A percentile compares a stretch with the other conserved stretches of the same genome.
Conservation (phyloP, 2,888 invertebrate genomes). For the Heliconius ismenius region DNA sequence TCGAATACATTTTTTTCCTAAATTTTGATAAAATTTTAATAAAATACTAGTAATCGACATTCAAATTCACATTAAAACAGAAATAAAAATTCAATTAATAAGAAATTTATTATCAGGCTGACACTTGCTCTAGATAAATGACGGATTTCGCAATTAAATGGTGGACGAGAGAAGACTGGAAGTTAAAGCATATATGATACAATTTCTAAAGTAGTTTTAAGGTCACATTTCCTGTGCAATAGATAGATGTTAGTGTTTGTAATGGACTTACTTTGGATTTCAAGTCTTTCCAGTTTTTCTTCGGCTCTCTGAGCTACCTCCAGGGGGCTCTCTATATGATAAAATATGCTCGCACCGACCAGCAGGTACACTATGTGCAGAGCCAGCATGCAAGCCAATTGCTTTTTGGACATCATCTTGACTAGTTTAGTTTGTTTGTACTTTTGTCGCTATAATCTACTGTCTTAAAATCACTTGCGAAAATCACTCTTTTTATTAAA, state of each 20-base stretch:
- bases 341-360: conserved; percentile 92
- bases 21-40: conserved; percentile 9
- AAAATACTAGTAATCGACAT: background rate
- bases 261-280: conserved; percentile 85
- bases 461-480: conserved; percentile 36
- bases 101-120: conserved; percentile 14
- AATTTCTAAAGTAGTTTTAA: conserved; percentile 41
- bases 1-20: conserved; percentile 1
- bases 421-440: conserved; percentile 54
- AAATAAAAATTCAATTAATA: conserved; percentile 12
- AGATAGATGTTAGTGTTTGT: conserved; percentile 22
- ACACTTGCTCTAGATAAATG: conserved; percentile 25
- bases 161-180: conserved; percentile 33
- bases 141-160: conserved; percentile 32
- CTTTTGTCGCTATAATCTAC: conserved; percentile 40
- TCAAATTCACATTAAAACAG: conserved; percentile 7
- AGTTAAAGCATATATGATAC: conserved; percentile 43
- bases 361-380: conserved; percentile 89
- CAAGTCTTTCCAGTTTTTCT: conserved; percentile 83
- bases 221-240: conserved; percentile 39
- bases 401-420: conserved; percentile 90
- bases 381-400: conserved; percentile 88
- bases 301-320: conserved; percentile 84
- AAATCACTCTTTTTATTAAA: conserved; percentile 48
- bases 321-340: conserved; percentile 88